Evolutionary conservation across 2,888 invertebrate species (phyloP).

Genomic region (Tyria jacobaeae): DNA sequence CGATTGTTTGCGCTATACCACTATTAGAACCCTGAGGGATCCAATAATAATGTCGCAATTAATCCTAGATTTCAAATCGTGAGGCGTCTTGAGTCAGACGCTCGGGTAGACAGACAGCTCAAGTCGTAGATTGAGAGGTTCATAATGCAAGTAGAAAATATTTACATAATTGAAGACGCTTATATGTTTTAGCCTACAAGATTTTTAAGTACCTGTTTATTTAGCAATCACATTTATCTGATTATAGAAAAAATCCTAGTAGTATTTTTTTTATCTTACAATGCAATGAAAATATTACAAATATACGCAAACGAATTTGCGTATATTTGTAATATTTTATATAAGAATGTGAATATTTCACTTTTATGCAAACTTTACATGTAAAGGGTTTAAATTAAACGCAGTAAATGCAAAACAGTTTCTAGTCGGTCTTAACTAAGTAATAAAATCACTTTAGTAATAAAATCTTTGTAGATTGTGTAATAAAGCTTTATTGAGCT

Average conservation of each 20-base stretch:
- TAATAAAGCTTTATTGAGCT: slow-evolving; percentile 32
- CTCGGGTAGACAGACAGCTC: slow-evolving; percentile 42
- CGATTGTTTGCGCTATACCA: slow-evolving; percentile 26
- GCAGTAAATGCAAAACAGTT: slow-evolving; percentile 33
- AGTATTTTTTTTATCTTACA: neutral
- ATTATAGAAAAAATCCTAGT: no score
- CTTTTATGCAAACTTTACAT: slow-evolving; percentile 1
- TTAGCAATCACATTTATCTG: neutral
- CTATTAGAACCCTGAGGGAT: slow-evolving; percentile 48
- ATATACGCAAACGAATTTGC: no score
- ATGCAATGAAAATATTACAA: no score
- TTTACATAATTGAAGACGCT: neutral
- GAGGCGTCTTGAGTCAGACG: slow-evolving; percentile 48
- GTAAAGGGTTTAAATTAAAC: slow-evolving; percentile 27
- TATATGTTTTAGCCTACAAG: neutral
- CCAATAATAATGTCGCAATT: slow-evolving; percentile 43
- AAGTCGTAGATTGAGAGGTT: slow-evolving; percentile 33
- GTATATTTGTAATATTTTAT: neutral
- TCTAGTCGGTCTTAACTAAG: slow-evolving; percentile 24
- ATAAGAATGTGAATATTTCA: neutral
- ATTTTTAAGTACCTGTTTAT: neutral
- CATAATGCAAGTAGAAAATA: slow-evolving; percentile 22
- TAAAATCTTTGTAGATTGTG: slow-evolving; percentile 29
- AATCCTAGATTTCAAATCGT: slow-evolving; percentile 55
- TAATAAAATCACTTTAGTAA: slow-evolving; percentile 34